Conservation (phyloP, 2,797 vertebrate genomes). For the Siniperca obscura region DNA sequence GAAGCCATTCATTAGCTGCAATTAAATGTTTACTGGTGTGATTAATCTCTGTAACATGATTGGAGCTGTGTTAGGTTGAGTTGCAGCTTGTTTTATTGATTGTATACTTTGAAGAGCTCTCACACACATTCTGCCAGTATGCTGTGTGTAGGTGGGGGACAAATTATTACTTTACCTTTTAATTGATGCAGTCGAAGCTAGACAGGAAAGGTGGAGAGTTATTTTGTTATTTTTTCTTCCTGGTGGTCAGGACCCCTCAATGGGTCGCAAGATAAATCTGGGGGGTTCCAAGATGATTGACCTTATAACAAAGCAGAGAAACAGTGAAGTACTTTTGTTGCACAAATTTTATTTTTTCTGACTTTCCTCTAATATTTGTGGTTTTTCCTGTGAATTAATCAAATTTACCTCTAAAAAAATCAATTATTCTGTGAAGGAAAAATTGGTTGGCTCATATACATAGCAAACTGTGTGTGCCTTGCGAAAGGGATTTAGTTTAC, state of each 20-base stretch:
- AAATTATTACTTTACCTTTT: no score
- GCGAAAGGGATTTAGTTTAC: no score
- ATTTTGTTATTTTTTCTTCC: neutral
- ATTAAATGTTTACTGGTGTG: slow-evolving; percentile 44
- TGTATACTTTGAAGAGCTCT: neutral
- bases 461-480: no score
- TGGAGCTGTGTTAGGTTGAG: slow-evolving; percentile 15
- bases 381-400: neutral
- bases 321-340: no score
- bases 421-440: no score
- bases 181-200: no score
- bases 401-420: neutral
- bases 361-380: neutral
- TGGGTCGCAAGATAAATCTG: neutral
- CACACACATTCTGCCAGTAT: neutral
- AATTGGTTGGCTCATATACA: no score
- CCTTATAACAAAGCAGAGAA: neutral
- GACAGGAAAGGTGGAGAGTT: no score
- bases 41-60: slow-evolving; percentile 35
- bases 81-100: slow-evolving; percentile 47
- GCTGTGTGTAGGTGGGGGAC: neutral
- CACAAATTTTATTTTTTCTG: neutral
- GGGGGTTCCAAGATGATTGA: neutral
- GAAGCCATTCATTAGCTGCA: slow-evolving; percentile 46
- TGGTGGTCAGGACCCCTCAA: neutral